A percentile compares a stretch with the other conserved stretches of the same genome.
These are phyloP conservation scores for Sebastes steindachneri DNA, from an alignment of 2,797 vertebrate species.

Conservation along the genomic window DNA sequence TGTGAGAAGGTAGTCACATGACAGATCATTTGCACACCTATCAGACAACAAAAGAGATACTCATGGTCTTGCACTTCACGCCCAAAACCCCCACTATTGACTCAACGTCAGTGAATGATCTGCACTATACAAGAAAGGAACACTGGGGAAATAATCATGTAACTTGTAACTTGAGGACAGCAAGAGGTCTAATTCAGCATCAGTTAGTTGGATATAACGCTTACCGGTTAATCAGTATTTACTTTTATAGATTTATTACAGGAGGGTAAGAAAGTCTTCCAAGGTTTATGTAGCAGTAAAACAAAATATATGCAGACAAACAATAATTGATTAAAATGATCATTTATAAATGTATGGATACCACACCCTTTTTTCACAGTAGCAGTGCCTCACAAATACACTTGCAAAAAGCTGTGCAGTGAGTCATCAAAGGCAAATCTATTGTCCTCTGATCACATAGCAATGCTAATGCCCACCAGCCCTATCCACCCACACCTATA, in stretches of 20 bases:
- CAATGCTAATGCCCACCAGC: slow-evolving; percentile 44
- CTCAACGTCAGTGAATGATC: background rate
- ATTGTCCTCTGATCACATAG: slow-evolving; percentile 2
- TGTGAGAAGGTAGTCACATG: background rate
- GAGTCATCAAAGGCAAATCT: background rate
- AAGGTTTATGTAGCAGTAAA: background rate
- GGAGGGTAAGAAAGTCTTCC: background rate
- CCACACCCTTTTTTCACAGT: background rate
- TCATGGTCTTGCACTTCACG: background rate
- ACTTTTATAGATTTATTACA: background rate
- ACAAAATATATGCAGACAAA: background rate
- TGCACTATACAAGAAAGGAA: background rate
- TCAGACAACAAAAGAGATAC: slow-evolving; percentile 17
- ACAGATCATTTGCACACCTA: slow-evolving; percentile 37
- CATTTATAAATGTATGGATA: background rate
- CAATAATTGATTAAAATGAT: background rate
- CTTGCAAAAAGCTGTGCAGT: background rate
- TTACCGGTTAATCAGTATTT: background rate
- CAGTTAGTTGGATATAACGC: background rate
- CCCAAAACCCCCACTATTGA: slow-evolving; percentile 22
- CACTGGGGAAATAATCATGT: background rate
- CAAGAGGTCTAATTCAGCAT: background rate
- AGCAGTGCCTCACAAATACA: background rate
- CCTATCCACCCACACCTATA: background rate
- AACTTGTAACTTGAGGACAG: background rate